Base-by-base conservation (phyloP, 2,797 vertebrate species). In the Ara ararauna region DNA sequence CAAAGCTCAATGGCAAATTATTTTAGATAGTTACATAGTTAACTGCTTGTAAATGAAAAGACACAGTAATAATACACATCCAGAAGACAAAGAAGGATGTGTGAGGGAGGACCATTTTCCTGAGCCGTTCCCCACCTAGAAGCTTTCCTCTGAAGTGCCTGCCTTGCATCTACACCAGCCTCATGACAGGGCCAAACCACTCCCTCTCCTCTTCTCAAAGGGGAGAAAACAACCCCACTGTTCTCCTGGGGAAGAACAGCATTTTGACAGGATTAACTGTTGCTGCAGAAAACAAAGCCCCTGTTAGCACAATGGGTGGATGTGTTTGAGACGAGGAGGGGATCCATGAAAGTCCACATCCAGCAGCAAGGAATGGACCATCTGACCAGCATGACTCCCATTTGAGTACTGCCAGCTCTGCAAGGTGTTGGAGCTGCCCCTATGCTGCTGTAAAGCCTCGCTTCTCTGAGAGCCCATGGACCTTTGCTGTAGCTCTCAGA, bases 241-340 rank as follows among this genome's bases (percentile, higher is more conserved):
- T 48, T n/a, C 40, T 83, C 61, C 60, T 42, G 27, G 38, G 50
- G 30, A 76, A 77, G 24, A 27, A 34, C 34, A 76, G 60, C 38
- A 64, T 50, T 68, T n/a, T 11, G 29, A 44, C 38, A 80, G 34
- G 23, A 72, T 34, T 48, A 66, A 67, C 27, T 54, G 32, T 13
- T 71, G 24, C 54, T 24, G 24, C 0, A 60, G 50, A 48, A 68
- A 85, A 56, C 5, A 47, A 76, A 62, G 30, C 2, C 34, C 7
- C 38, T 1, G 0, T 34, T 40, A 23, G 45, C 13, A 17, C 3
- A 5, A 7, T 2, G 3, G 15, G 30, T 27, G 38, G 22, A 38
- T 44, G 13, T 0, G 8, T 34, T 13, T 30, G n/a, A 48, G 18
- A 71, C 3, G 0, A 1, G 32, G 36, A 42, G 15, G n/a, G 32